phyloP scores from a whole-genome alignment of 2,888 invertebrate species.

The Ariolimax columbianus region DNA sequence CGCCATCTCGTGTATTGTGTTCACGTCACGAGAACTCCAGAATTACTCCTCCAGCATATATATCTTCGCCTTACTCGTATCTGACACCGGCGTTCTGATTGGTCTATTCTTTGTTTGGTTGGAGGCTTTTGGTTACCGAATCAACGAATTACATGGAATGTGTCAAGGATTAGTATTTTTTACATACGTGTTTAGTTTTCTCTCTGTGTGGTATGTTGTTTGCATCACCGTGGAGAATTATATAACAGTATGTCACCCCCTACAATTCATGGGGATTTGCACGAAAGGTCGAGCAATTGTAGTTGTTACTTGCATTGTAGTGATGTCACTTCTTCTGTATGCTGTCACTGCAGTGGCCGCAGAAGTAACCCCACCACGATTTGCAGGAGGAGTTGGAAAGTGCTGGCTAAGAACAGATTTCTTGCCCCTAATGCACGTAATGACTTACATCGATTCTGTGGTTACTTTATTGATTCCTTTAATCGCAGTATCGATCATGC shows the following conservation, averaged over 20 bases:
- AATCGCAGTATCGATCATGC: constrained; percentile 52
- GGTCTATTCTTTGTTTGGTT: constrained; percentile 57
- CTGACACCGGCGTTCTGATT: constrained; percentile 57
- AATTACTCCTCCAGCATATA: constrained; percentile 57
- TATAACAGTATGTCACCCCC: constrained; percentile 59
- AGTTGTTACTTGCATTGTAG: constrained; percentile 49
- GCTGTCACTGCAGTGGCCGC: constrained; percentile 45
- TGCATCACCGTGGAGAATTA: constrained; percentile 61
- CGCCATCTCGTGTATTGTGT: constrained; percentile 55
- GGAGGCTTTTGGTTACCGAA: constrained; percentile 57
- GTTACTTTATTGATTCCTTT: constrained; percentile 56
- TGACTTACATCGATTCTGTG: constrained; percentile 57
- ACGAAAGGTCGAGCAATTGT: constrained; percentile 53
- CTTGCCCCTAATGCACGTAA: constrained; percentile 15
- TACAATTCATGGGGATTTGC: constrained; percentile 55
- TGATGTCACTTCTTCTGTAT: constrained; percentile 49
- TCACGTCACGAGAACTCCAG: constrained; percentile 51
- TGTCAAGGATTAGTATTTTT: constrained; percentile 55
- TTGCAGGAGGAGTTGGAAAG: not conserved
- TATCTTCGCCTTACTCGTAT: constrained; percentile 56
- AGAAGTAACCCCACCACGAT: constrained; percentile 9
- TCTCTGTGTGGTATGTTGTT: constrained; percentile 62
- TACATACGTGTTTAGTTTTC: constrained; percentile 59
- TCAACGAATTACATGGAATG: constrained; percentile 56
- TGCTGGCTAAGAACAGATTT: constrained; percentile 21